Evolutionary conservation across 2,113 vertebrate genomes (phyloP), one percentile per base, ranked within the genome.

Genomic region (Anarrhichthys ocellatus): DNA sequence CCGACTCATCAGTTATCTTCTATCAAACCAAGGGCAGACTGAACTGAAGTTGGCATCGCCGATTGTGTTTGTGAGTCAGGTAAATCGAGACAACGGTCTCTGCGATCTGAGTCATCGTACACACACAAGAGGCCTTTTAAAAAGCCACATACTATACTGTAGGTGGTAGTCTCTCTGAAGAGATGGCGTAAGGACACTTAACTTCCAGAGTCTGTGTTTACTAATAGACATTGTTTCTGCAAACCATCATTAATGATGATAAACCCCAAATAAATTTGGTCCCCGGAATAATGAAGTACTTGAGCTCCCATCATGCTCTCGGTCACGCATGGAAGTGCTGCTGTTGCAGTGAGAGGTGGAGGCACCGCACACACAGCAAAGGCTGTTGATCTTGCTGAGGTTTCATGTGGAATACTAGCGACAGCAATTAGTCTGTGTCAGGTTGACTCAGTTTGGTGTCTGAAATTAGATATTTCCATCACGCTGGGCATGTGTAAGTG

Each of bases 381-480:
- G n/a, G 64, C 27, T 64, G 44, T 38, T 38, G 48, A 66, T 83
- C 74, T n/a, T 8, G n/a, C 29, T 38, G 48, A 56, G 58, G 22
- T 36, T 82, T 65, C 29, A 59, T 22, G n/a, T 66, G n/a, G 63
- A 59, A 20, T 24, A 56, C 59, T 14, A 29, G 36, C 48, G 22
- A 5, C 54, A 20, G 29, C 20, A 82, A 27, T 73, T 9, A 17
- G 32, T 32, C 42, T 27, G 14, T 18, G 34, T 69, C 36, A 2
- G 64, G 56, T 17, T 66, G 58, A 46, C 59, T 42, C 58, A 61
- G 32, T 40, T 62, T 13, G 56, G 11, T 17, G 40, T 20, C 78
- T 76, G 34, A 66, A 76, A 76, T 27, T 1, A 46, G 77, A 22
- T 24, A 36, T 76, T 61, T 50, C 66, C n/a, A 24, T 71, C 48